Evolutionary conservation across 2,797 vertebrate genomes (phyloP).

Genomic region (Serranus cabrilla): DNA sequence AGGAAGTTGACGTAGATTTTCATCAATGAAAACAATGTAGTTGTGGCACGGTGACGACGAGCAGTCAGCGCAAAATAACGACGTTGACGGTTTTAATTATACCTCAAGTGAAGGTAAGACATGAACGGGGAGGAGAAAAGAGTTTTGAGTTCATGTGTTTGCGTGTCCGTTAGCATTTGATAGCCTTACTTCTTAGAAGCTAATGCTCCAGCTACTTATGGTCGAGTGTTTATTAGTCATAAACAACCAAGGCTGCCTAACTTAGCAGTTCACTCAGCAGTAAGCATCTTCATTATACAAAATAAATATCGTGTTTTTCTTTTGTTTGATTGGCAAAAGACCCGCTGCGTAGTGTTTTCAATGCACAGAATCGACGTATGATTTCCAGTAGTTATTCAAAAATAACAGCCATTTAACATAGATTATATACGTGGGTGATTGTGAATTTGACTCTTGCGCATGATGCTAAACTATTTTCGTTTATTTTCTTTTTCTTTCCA

Average conservation of each 20-base stretch:
- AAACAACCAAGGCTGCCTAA: not conserved
- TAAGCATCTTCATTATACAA: accelerated
- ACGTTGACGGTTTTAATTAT: not conserved
- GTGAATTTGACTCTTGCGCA: too few relatives aligned
- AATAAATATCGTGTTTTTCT: too few relatives aligned
- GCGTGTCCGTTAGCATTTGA: not conserved
- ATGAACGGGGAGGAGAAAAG: too few relatives aligned
- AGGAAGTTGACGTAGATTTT: conserved; percentile 58
- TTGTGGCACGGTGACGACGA: conserved; percentile 9
- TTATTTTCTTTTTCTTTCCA: too few relatives aligned
- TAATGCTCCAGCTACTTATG: conserved; percentile 60
- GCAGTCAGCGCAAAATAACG: not conserved
- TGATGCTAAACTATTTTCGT: not conserved
- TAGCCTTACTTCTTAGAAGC: conserved; percentile 25
- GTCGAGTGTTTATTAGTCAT: not conserved
- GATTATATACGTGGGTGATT: too few relatives aligned
- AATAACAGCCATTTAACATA: not conserved
- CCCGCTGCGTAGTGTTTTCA: not conserved
- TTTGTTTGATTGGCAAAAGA: not conserved
- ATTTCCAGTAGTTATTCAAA: conserved; percentile 19
- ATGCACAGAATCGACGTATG: not conserved
- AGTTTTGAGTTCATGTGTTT: accelerated
- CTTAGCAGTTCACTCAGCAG: not conserved
- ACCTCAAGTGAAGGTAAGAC: conserved; percentile 50
- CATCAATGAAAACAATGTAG: conserved; percentile 33